Conservation (phyloP, 2,113 vertebrate genomes). For the Scolopax mira region DNA sequence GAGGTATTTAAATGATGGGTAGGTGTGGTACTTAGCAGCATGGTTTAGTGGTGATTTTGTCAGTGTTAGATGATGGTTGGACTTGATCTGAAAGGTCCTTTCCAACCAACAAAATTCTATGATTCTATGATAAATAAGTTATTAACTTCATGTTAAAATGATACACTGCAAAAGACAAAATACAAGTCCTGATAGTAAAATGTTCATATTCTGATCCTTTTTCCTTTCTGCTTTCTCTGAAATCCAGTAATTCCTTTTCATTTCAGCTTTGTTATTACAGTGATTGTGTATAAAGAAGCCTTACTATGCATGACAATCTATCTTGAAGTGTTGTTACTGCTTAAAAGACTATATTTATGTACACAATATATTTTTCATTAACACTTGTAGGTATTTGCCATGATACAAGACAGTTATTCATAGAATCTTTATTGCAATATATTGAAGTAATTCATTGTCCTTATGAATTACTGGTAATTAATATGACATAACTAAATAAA, state of each 20-base stretch:
- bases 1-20: no score
- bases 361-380: neutral
- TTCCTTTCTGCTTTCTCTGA: neutral
- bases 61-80: no score
- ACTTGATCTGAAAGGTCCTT: no score
- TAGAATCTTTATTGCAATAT: neutral
- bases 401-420: neutral
- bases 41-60: no score
- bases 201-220: neutral
- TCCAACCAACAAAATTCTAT: no score
- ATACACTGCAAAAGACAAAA: neutral
- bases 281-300: neutral
- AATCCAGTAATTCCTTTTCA: neutral
- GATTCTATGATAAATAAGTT: neutral
- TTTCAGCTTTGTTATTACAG: neutral
- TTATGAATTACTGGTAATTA: neutral
- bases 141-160: neutral
- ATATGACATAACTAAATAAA: neutral
- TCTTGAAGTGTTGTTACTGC: neutral
- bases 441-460: neutral
- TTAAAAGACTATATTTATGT: neutral
- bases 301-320: neutral
- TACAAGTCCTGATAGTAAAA: neutral
- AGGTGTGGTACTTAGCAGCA: no score
- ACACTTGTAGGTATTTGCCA: neutral